Base-by-base conservation (phyloP, 2,888 invertebrate genomes). In the Heliconius aoede region DNA sequence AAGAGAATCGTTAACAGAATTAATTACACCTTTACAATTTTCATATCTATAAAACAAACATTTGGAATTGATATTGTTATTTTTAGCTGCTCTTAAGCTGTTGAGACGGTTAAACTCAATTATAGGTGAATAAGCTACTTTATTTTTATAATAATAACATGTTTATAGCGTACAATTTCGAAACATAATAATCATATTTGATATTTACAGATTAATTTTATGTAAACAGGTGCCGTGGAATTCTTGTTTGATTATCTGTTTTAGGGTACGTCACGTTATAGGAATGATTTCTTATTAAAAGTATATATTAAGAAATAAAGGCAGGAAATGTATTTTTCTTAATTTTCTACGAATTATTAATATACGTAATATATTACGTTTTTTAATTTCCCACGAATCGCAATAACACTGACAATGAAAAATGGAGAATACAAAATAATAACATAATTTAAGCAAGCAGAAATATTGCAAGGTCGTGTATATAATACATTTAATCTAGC, bases 121-220 rank as follows among this genome's bases (percentile, higher is more conserved):
- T 65, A 36, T 15, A 36, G 13, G 36, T 24, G 9, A 26, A 60
- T 1, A 26, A 24, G 1, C n/a, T 64, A 13, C 64, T 64, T 64
- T 64, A 32, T 11, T 64, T 64, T 65, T 36, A 36, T 21, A 65
- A 24, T 65, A 65, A 65, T 15, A 65, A 40, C 18, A 65, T 3
- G 7, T 36, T 65, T 65, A 24, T n/a, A 24, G 36, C 8, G 3
- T 40, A 24, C 26, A 65, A 40, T 65, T 65, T 40, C 8, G 13
- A 65, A 36, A 24, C 36, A 26, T 40, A 65, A 65, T 65, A 40
- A 65, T 65, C 24, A 65, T 40, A 24, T 65, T 65, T 65, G 65
- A 65, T 65, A 40, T 65, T 65, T 65, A 65, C 36, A 40, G 65
- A 65, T 36, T 26, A 65, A 65, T 15, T 65, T 65, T 65, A 40